Percentiles rank a stretch among this genome's conserved stretches.
Evolutionary conservation across 2,888 invertebrate genomes (phyloP).

Genomic region (Pyralis farinalis): DNA sequence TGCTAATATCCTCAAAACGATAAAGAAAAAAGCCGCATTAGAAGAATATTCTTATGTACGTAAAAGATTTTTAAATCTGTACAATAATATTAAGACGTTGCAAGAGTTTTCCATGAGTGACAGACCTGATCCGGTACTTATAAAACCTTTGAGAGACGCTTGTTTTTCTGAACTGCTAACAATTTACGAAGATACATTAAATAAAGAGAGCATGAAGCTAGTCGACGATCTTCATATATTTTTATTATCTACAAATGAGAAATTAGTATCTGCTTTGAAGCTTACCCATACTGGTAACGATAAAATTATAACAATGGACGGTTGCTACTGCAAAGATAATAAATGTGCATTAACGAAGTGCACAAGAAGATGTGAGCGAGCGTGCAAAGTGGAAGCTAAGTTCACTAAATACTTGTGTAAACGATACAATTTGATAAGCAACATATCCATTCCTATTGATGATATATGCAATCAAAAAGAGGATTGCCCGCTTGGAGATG

Average conservation of each 20-base stretch:
- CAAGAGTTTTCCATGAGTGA: constrained; percentile 31
- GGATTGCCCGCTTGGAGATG: constrained; percentile 51
- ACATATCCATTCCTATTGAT: constrained; percentile 35
- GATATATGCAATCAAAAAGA: constrained; percentile 46
- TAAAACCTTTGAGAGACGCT: constrained; percentile 38
- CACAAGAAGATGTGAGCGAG: constrained; percentile 37
- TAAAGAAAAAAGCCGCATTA: constrained; percentile 32
- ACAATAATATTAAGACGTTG: constrained; percentile 30
- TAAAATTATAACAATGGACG: constrained; percentile 31
- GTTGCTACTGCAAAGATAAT: constrained; percentile 45
- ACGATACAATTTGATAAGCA: constrained; percentile 13
- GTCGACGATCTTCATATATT: constrained; percentile 38
- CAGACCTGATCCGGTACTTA: constrained; percentile 22
- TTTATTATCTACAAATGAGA: constrained; percentile 39
- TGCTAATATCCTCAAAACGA: constrained; percentile 31
- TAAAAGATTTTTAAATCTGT: constrained; percentile 30
- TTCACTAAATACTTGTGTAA: constrained; percentile 46
- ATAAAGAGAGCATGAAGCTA: constrained; percentile 20
- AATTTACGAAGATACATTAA: constrained; percentile 38
- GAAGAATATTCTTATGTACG: constrained; percentile 26
- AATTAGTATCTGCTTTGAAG: constrained; percentile 50
- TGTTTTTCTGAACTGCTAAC: constrained; percentile 33
- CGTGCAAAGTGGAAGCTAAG: constrained; percentile 42
- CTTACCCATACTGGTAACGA: constrained; percentile 50
- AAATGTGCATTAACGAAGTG: constrained; percentile 44